phyloP scores from a whole-genome alignment of 2,113 vertebrate genomes.

The Chascanopsetta lugubris region DNA sequence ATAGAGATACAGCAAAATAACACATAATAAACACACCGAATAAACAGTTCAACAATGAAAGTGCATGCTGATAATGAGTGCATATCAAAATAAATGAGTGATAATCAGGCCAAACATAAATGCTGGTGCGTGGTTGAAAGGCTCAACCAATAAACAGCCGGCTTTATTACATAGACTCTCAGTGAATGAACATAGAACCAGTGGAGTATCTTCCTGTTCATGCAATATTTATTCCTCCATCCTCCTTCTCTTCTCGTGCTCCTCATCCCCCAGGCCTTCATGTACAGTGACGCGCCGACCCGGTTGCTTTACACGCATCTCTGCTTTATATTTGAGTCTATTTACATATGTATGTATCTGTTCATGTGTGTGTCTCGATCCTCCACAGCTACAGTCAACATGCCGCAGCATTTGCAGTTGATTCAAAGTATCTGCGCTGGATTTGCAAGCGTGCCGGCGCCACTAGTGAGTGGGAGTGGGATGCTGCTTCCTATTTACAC shows the following conservation, averaged over 20 bases:
- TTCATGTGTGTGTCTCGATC: background rate
- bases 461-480: background rate
- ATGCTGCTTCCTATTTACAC: background rate
- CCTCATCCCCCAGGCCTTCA: background rate
- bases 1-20: too few species aligned
- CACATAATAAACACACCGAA: too few species aligned
- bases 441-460: background rate
- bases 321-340: background rate
- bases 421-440: background rate
- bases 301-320: background rate
- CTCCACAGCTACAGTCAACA: background rate
- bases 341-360: background rate
- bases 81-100: too few species aligned
- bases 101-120: background rate
- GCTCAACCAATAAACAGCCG: background rate
- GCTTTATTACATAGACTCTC: too few species aligned
- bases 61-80: too few species aligned
- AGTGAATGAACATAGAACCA: too few species aligned
- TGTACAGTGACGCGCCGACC: background rate
- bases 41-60: too few species aligned
- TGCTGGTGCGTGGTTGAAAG: background rate
- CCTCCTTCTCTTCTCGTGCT: too few species aligned
- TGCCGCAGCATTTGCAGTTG: background rate
- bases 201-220: too few species aligned
- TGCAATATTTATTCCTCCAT: too few species aligned